phyloP scores from a whole-genome alignment of 2,113 vertebrate species.

The Ornithorhynchus anatinus region DNA sequence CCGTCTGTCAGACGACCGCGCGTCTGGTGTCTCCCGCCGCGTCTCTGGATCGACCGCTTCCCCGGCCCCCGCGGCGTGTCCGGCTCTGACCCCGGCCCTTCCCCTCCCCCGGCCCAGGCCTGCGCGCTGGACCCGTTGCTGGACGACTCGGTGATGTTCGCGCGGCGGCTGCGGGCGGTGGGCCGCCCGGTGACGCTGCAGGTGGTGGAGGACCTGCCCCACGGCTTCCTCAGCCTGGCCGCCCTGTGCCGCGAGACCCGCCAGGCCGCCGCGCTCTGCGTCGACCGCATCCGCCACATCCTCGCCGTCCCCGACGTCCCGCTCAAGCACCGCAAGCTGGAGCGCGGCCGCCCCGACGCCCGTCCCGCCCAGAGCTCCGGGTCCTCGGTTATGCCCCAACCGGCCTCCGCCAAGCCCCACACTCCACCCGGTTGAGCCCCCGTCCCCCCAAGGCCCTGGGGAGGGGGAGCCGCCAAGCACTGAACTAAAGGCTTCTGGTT shows the following conservation, averaged over 20 bases:
- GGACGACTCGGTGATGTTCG: conserved; percentile 92
- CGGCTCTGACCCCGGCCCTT: no score
- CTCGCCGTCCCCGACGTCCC: conserved; percentile 33
- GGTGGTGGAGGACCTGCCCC: conserved; percentile 88
- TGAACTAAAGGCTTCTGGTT: conserved; percentile 41
- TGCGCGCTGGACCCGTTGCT: conserved; percentile 91
- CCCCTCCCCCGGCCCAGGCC: conserved; percentile 66
- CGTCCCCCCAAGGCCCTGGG: neutral
- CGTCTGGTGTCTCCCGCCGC: neutral
- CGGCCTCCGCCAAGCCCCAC: rapidly evolving
- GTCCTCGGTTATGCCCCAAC: neutral
- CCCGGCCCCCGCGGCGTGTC: neutral
- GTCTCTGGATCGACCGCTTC: no score
- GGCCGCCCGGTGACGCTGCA: conserved; percentile 80
- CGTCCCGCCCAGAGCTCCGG: neutral
- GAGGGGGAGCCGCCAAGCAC: no score
- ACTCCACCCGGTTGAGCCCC: neutral
- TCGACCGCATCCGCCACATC: conserved; percentile 76
- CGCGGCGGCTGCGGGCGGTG: conserved; percentile 78
- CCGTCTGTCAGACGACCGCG: neutral
- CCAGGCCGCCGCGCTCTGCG: conserved; percentile 78
- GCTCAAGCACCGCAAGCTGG: conserved; percentile 77
- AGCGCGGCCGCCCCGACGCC: conserved; percentile 50
- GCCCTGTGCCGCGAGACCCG: conserved; percentile 82
- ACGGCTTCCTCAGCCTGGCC: conserved; percentile 89